phyloP scores from a whole-genome alignment of 1,140 invertebrate genomes.

The Dreissena polymorpha region DNA sequence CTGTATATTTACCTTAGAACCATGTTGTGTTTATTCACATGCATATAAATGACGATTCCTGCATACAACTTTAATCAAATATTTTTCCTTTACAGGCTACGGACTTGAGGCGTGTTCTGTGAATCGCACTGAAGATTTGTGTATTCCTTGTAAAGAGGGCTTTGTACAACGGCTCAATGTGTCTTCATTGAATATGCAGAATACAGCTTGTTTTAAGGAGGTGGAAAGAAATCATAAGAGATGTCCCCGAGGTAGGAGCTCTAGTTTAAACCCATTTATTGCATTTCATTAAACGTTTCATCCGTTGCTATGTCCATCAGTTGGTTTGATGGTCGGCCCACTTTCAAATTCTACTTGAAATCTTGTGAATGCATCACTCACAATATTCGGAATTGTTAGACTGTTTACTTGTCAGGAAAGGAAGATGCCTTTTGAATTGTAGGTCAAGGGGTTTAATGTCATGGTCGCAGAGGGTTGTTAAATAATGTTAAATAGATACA shows the following conservation, averaged over 20 bases:
- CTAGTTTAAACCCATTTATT: neutral
- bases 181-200: constrained; percentile 8
- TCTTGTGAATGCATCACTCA: neutral
- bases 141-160: neutral
- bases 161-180: constrained; percentile 13
- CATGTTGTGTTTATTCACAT: too few relatives aligned
- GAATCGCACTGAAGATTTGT: constrained; percentile 11
- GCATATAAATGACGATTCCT: too few relatives aligned
- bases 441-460: neutral
- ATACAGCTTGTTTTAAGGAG: constrained; percentile 1
- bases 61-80: too few relatives aligned
- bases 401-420: neutral
- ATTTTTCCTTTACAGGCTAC: constrained; percentile 1
- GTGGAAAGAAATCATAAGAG: neutral
- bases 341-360: neutral
- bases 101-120: constrained; percentile 1
- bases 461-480: too few relatives aligned
- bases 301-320: too few relatives aligned
- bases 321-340: too few relatives aligned
- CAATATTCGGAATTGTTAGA: neutral
- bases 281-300: neutral
- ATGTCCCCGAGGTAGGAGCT: constrained; percentile 7
- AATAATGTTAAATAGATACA: too few relatives aligned
- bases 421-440: too few relatives aligned
- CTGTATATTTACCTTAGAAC: too few relatives aligned